Percentiles rank a stretch among this genome's conserved stretches.
phyloP scores from a whole-genome alignment of 2,888 invertebrate genomes.

The Ceratothoa steindachneri region DNA sequence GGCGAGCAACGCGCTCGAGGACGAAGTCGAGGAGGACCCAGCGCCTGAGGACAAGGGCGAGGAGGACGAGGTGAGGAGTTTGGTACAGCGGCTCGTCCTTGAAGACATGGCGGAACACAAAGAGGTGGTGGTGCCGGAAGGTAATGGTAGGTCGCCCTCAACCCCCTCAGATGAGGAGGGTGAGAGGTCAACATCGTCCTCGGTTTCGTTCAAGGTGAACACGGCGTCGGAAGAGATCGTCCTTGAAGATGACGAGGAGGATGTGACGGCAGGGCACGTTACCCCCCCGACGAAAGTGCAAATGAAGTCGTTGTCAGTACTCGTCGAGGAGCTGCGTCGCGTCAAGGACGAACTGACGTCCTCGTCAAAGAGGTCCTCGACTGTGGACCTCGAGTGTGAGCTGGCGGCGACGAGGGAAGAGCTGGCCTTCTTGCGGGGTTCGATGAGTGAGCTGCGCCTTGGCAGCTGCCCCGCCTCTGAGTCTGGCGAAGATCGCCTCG shows the following conservation, averaged over 20 bases:
- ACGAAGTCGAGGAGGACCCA: constrained; percentile 21
- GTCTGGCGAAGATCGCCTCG: constrained; percentile 28
- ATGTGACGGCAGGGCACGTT: background rate
- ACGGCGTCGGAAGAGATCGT: background rate
- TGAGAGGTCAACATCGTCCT: background rate
- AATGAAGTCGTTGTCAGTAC: constrained; percentile 31
- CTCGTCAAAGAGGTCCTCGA: constrained; percentile 35
- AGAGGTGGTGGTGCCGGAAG: constrained; percentile 7
- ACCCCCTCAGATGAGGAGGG: background rate
- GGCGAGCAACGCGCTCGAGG: constrained; percentile 34
- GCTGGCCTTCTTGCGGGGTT: constrained; percentile 17
- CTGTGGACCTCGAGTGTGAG: constrained; percentile 38
- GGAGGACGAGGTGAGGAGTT: background rate
- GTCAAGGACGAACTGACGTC: constrained; percentile 47
- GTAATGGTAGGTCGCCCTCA: background rate
- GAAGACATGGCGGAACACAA: constrained; percentile 61
- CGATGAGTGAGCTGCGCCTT: background rate
- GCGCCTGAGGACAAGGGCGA: constrained; percentile 55
- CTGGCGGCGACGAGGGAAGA: constrained; percentile 37
- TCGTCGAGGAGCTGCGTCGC: constrained; percentile 34
- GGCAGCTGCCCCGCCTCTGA: no score
- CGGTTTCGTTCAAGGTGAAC: background rate
- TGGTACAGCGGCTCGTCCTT: background rate
- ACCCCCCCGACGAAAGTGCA: constrained; percentile 15
- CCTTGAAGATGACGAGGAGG: background rate